These are phyloP conservation scores for Limnephilus rhombicus DNA, from an alignment of 2,888 invertebrate species.

Conservation along the genomic window DNA sequence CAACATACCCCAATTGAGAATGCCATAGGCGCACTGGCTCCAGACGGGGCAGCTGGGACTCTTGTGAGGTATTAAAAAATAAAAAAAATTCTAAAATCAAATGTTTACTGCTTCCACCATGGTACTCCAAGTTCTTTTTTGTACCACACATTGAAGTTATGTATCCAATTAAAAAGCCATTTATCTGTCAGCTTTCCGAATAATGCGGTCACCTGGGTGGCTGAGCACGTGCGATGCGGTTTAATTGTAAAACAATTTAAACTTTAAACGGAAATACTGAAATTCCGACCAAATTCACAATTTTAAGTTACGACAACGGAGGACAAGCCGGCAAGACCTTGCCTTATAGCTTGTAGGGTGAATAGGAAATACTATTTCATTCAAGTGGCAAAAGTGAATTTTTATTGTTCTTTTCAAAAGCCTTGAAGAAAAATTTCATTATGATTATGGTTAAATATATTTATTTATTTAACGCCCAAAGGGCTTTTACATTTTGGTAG, in stretches of 20 bases:
- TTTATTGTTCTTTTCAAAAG: too few species aligned
- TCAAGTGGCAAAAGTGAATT: neutral
- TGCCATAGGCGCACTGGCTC: too few species aligned
- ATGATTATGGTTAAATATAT: too few species aligned
- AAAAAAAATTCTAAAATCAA: neutral
- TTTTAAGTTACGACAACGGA: constrained; percentile 58
- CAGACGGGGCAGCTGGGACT: too few species aligned
- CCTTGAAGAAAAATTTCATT: too few species aligned
- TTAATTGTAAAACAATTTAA: constrained; percentile 62
- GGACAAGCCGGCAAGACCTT: neutral
- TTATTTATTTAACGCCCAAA: too few species aligned
- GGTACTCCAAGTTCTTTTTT: neutral
- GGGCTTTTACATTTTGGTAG: too few species aligned
- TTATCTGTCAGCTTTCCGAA: constrained; percentile 32
- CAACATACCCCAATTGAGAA: too few species aligned
- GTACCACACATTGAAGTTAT: constrained; percentile 13
- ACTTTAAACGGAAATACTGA: constrained; percentile 61
- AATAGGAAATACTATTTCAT: neutral
- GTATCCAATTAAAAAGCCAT: constrained; percentile 40
- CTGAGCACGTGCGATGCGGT: constrained; percentile 44
- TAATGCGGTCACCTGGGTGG: constrained; percentile 31
- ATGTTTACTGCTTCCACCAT: neutral
- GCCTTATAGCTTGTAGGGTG: neutral
- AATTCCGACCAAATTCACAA: constrained; percentile 43
- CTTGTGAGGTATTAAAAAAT: too few species aligned